Evolutionary conservation across 1,140 invertebrate genomes (phyloP), one percentile per base, ranked within the genome.

Genomic region (Hylaeus anthracinus): DNA sequence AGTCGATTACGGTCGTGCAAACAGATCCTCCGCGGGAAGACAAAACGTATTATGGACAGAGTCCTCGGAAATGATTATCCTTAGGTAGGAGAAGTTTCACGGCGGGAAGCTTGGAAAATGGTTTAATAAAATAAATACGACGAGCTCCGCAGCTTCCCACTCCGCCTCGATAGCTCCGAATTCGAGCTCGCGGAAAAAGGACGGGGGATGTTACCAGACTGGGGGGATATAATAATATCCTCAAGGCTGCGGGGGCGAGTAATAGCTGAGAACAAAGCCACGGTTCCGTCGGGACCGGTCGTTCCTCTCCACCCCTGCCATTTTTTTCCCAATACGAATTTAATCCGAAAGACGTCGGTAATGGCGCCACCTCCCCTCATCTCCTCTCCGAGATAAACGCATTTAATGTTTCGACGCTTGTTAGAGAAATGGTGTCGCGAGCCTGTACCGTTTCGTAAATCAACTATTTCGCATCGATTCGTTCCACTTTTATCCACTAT

Each of bases 41-140:
- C 56, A 72, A 72, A 78, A 63, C 76, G 45, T 43, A 45, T 78
- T 78, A 78, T 14, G 41, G 45, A 53, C 58, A 53, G 72, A 67
- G 9, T 26, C 37, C 67, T 41, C 70, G 15, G 56, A 56, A 70
- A 86, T 86, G 67, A 86, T 86, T 86, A 85, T 85, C 83, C 78
- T 82, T 76, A 53, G 63, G 60, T 66, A 48, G 65, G 74, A 84
- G 86, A 91, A 91, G 87, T 92, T 91, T 84, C 85, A 84, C 82
- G 67, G 79, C 83, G 87, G 87, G 88, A 82, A 66, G 74, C 86
- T 88, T 81, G 87, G 87, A 74, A 86, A 83, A 86, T 86, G 84
- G 85, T 93, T 93, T 94, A 93, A 93, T 93, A 93, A 93, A 94
- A 94, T 94, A 93, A 93, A 93, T 92, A 93, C 89, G 89, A 91